These are phyloP conservation scores for Megastigmus dorsalis DNA, from an alignment of 2,888 invertebrate species.

Conservation along the genomic window DNA sequence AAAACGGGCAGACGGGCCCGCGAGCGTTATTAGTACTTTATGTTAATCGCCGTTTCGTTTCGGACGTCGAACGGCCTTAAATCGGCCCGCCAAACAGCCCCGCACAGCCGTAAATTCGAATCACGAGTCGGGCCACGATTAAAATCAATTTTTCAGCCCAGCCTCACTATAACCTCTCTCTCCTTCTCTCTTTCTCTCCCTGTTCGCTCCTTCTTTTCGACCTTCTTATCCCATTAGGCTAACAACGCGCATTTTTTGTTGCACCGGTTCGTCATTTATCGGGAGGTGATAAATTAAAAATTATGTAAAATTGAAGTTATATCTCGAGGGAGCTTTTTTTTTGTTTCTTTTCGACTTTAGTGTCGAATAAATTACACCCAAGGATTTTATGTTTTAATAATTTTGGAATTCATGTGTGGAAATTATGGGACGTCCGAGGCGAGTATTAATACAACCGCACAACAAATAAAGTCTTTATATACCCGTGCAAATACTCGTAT, in stretches of 20 bases:
- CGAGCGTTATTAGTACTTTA: conserved; percentile 72
- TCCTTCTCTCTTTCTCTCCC: not conserved
- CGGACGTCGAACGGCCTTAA: conserved; percentile 68
- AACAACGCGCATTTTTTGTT: conserved; percentile 13
- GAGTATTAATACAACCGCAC: too few species aligned
- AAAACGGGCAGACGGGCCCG: conserved; percentile 67
- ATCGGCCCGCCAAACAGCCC: conserved; percentile 67
- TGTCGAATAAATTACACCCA: too few species aligned
- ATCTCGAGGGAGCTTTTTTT: not conserved
- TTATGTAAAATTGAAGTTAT: conserved; percentile 9
- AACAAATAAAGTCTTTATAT: too few species aligned
- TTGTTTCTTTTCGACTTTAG: not conserved
- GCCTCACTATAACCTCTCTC: conserved; percentile 24
- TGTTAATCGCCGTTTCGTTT: conserved; percentile 71
- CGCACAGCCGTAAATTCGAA: conserved; percentile 68
- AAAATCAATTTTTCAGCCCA: conserved; percentile 65
- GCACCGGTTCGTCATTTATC: not conserved
- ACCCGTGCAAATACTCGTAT: too few species aligned
- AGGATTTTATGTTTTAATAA: too few species aligned
- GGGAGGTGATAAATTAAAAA: conserved; percentile 7
- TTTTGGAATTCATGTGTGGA: too few species aligned
- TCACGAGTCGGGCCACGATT: conserved; percentile 64
- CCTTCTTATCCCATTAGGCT: conserved; percentile 21
- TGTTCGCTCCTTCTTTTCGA: too few species aligned
- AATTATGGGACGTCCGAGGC: too few species aligned